Evolutionary conservation across 2,797 vertebrate genomes (phyloP).

Genomic region (Ctenosaura bakeri): DNA sequence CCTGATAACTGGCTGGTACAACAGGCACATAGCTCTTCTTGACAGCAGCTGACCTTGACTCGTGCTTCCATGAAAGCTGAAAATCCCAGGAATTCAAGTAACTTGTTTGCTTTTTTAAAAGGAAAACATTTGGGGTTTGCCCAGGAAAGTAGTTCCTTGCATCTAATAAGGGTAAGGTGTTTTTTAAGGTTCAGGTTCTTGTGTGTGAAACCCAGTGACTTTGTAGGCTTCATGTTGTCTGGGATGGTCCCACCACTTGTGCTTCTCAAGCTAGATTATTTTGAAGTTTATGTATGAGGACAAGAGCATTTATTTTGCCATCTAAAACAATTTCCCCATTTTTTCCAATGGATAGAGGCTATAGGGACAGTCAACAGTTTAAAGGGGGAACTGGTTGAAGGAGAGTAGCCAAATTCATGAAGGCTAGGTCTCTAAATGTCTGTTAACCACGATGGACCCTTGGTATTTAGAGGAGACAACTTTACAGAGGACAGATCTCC

Average conservation of each 20-base stretch:
- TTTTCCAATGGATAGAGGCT: not conserved
- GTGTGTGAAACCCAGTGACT: not conserved
- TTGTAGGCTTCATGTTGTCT: not conserved
- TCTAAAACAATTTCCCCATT: not conserved
- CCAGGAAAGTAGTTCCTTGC: too few species aligned
- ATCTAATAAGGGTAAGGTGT: not conserved
- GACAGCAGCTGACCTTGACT: not conserved
- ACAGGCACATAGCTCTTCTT: not conserved
- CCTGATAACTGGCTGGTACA: not conserved
- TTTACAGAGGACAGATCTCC: too few species aligned
- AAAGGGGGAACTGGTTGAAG: not conserved
- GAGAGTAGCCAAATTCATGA: not conserved
- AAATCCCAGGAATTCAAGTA: not conserved
- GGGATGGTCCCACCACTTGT: not conserved
- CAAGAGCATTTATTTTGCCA: not conserved
- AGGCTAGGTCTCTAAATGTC: not conserved
- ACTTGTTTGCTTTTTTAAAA: not conserved
- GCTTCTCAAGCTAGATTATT: too few species aligned
- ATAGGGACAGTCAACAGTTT: not conserved
- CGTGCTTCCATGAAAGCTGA: not conserved
- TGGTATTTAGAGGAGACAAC: too few species aligned
- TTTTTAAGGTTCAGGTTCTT: not conserved
- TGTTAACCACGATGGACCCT: too few species aligned
- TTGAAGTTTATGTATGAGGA: not conserved
- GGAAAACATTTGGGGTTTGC: not conserved